Conservation (phyloP, 2,113 vertebrate genomes). For the Daubentonia madagascariensis region DNA sequence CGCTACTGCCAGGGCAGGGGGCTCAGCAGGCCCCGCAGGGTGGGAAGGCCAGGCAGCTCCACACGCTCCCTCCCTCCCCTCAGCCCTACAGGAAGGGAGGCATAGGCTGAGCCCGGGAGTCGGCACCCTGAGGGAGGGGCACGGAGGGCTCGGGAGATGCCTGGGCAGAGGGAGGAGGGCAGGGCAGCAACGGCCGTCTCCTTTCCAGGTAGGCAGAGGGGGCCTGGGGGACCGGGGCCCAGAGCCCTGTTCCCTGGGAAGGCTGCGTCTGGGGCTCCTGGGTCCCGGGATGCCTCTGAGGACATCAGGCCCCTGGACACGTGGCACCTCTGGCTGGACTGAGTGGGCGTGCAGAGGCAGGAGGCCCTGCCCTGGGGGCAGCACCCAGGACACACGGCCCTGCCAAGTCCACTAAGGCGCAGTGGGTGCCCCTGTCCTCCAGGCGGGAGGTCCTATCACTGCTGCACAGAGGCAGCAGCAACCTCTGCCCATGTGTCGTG, state of each 20-base stretch:
- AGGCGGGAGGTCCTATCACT: background rate
- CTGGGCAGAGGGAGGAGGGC: background rate
- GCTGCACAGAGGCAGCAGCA: background rate
- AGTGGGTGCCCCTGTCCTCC: background rate
- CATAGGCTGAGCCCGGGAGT: background rate
- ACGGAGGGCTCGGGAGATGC: rapidly evolving
- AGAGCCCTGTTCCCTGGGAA: background rate
- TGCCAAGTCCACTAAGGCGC: background rate
- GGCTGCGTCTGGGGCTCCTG: background rate
- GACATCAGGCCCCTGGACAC: background rate
- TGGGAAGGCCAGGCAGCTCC: background rate
- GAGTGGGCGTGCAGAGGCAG: background rate
- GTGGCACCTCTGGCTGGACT: background rate
- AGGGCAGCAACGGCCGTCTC: background rate
- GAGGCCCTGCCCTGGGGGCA: background rate
- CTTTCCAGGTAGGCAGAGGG: background rate
- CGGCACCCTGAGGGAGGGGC: background rate
- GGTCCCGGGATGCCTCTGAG: background rate
- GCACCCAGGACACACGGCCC: too few relatives aligned
- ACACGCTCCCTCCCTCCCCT: too few relatives aligned
- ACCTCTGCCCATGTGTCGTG: background rate
- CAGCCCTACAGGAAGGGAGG: background rate
- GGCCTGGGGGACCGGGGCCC: background rate
- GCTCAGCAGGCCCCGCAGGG: background rate
- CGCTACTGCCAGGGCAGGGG: background rate